Evolutionary conservation across 2,797 vertebrate species (phyloP), one percentile per base, ranked within the genome.

Genomic region (Sebastiscus albofasciatus): DNA sequence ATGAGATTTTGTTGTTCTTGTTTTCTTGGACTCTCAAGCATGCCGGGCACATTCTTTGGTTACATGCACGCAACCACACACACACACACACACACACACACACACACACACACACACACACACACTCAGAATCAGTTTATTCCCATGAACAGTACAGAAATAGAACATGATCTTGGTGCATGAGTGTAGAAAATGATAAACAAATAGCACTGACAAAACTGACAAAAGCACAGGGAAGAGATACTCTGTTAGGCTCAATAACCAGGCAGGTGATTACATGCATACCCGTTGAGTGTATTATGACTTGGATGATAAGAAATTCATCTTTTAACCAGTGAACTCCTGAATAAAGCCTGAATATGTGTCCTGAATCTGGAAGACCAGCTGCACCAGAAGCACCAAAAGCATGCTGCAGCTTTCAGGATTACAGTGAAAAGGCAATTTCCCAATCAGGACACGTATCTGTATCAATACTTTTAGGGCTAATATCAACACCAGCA

Each of bases 1-100:
- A 56, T 27, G n/a, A 66, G 14, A 73, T 72, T 64, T 64, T 42
- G 59, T 67, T 10, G 4, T 34, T 60, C n/a, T 26, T 68, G 70
- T 68, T 56, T 39, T 29, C 71, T 65, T 54, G 54, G 59, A 58
- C 14, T 34, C 26, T 11, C 26, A 11, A 61, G 52, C 49, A n/a
- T 65, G 49, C 10, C 42, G 33, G 26, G 34, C 3, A 42, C 52
- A 34, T n/a, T n/a, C 26, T 59, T 59, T 59, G 14, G 14, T 60
- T 58, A 4, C 56, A 27, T 16, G 3, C 56, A 27, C 14, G 13
- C 10, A 55, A 22, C n/a, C 54, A 12, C 54, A 24, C 58, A 59
- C 42, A 24, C 31, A 55, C 36, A 36, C n/a, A 56, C 39, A 20
- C 31, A 60, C 42, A 3, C 26, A 60, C 22, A 58, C 22, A 58